Evolutionary conservation across 2,797 vertebrate species (phyloP).

Genomic region (Emys orbicularis): DNA sequence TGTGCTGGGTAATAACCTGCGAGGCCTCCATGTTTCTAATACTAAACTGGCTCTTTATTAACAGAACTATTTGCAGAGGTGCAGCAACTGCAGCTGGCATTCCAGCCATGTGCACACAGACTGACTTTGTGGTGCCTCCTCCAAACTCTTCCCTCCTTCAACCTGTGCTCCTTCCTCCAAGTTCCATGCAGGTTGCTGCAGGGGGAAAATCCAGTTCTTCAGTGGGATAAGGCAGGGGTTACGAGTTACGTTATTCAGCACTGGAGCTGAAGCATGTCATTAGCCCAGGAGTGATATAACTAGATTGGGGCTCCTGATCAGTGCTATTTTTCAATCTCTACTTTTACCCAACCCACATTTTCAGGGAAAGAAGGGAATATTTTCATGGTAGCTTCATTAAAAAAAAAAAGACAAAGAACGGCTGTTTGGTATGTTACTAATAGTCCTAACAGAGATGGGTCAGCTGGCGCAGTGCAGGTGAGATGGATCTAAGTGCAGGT

Average conservation of each 20-base stretch:
- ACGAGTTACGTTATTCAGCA: not conserved
- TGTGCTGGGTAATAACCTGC: not conserved
- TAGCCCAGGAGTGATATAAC: not conserved
- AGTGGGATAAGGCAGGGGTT: accelerated
- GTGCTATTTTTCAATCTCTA: not conserved
- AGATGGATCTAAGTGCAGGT: accelerated
- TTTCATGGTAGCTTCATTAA: not conserved
- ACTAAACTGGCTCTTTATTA: not conserved
- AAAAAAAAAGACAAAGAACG: not conserved
- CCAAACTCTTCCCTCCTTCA: not conserved
- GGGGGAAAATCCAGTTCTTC: not conserved
- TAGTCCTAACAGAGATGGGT: not conserved
- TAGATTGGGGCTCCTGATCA: not conserved
- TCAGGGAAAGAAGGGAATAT: not conserved
- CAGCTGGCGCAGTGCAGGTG: not conserved
- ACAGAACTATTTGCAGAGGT: not conserved
- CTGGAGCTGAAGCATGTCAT: not conserved
- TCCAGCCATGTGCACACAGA: not conserved
- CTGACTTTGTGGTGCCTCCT: not conserved
- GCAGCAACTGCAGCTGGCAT: not conserved
- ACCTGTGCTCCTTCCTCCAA: not conserved
- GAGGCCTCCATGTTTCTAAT: not conserved
- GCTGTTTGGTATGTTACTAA: not conserved
- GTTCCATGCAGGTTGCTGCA: not conserved
- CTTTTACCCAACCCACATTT: accelerated